phyloP scores from a whole-genome alignment of 2,888 invertebrate species.

The Arge pagana region DNA sequence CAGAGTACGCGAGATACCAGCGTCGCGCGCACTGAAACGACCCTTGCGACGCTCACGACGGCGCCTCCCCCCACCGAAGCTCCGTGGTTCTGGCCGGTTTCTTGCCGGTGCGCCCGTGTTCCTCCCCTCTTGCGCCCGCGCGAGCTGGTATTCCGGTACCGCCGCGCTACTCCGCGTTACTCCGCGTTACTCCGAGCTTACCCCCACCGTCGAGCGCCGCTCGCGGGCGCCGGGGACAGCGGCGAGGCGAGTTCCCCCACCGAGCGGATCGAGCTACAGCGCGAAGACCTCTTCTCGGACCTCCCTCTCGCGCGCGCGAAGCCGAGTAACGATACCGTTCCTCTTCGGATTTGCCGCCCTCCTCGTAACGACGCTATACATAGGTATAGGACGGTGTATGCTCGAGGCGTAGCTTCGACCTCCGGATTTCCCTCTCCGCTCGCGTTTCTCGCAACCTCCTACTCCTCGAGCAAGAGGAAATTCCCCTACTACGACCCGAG shows the following conservation, averaged over 20 bases:
- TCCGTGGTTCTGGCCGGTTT: too few species aligned
- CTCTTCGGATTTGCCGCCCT: too few species aligned
- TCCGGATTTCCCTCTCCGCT: conserved; percentile 25
- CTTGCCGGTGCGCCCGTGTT: conserved; percentile 27
- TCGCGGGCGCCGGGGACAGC: not conserved
- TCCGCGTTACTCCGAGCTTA: conserved; percentile 16
- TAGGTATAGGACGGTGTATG: too few species aligned
- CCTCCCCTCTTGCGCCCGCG: conserved; percentile 23
- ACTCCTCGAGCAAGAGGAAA: conserved; percentile 17
- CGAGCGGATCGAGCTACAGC: conserved; percentile 25
- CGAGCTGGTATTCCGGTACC: conserved; percentile 11
- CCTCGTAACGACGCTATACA: too few species aligned
- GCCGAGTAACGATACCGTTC: too few species aligned
- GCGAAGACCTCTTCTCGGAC: too few species aligned
- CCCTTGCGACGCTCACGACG: conserved; percentile 28
- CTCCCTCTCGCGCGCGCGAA: too few species aligned
- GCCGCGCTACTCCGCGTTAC: conserved; percentile 10
- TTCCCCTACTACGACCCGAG: too few species aligned
- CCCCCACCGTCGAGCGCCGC: not conserved
- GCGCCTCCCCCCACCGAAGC: conserved; percentile 31
- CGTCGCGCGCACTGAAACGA: conserved; percentile 39
- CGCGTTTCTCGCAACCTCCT: conserved; percentile 22
- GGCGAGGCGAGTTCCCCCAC: conserved; percentile 15
- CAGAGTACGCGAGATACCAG: conserved; percentile 37
- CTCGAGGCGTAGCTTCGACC: conserved; percentile 25